phyloP scores from a whole-genome alignment of 1,140 invertebrate genomes.

The Oreohelix idahoensis region DNA sequence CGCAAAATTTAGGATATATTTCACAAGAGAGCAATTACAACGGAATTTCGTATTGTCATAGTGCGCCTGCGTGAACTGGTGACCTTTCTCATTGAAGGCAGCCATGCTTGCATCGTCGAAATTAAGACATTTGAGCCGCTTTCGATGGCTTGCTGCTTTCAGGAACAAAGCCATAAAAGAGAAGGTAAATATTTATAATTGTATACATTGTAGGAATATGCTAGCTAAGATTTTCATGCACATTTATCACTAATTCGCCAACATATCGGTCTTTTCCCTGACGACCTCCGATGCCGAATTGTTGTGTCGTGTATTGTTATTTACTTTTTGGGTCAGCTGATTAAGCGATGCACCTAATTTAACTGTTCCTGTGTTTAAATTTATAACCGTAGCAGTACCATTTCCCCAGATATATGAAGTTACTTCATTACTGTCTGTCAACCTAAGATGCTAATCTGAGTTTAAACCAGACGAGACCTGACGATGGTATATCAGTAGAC shows the following conservation, averaged over 20 bases:
- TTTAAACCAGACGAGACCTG: too few relatives aligned
- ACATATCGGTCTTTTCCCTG: neutral
- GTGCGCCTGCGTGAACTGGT: conserved; percentile 38
- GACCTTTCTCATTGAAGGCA: conserved; percentile 28
- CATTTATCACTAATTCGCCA: too few relatives aligned
- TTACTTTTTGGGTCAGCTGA: too few relatives aligned
- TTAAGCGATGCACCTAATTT: too few relatives aligned
- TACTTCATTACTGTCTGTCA: too few relatives aligned
- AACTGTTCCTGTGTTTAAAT: too few relatives aligned
- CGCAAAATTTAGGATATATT: neutral
- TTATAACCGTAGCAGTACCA: too few relatives aligned
- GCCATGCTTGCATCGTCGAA: conserved; percentile 37
- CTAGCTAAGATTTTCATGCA: neutral
- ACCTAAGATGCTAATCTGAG: too few relatives aligned
- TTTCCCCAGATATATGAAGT: too few relatives aligned
- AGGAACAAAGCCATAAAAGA: neutral
- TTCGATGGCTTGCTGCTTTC: conserved; percentile 31
- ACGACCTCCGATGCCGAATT: neutral
- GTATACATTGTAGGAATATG: neutral
- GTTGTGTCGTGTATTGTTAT: too few relatives aligned
- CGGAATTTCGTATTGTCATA: neutral
- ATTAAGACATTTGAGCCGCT: conserved; percentile 21
- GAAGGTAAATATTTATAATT: conserved; percentile 3
- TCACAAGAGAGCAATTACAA: neutral
- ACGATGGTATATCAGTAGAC: too few relatives aligned